These are phyloP conservation scores for Eira barbara DNA, from an alignment of 2,113 vertebrate genomes.

Conservation along the genomic window DNA sequence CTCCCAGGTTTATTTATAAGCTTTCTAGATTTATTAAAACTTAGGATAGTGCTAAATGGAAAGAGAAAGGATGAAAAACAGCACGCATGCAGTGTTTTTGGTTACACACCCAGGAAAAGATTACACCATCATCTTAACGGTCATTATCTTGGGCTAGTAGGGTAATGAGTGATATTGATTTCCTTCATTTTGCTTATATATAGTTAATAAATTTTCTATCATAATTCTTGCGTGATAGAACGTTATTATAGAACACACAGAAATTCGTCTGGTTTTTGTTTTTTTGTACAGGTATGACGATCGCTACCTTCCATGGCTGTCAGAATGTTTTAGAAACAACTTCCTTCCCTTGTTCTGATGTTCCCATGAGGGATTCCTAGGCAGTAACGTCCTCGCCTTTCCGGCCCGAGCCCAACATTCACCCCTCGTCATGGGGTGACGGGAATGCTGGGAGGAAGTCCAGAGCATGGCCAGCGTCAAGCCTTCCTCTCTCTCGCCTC, in stretches of 20 bases:
- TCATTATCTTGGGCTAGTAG: not conserved
- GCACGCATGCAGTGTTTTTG: not conserved
- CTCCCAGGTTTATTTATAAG: not conserved
- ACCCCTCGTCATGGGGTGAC: not conserved
- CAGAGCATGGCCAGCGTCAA: not conserved
- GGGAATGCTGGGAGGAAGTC: not conserved
- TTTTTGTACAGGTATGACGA: not conserved
- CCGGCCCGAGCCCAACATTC: not conserved
- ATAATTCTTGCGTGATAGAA: not conserved
- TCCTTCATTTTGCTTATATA: not conserved
- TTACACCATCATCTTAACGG: not conserved
- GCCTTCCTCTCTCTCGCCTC: not conserved
- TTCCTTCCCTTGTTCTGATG: not conserved
- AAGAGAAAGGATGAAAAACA: not conserved
- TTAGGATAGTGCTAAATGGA: conserved; percentile 3
- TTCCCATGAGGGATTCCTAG: not conserved
- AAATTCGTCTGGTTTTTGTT: not conserved
- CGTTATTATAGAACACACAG: not conserved
- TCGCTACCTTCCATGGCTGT: not conserved
- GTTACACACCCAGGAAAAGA: not conserved
- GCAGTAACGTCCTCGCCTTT: not conserved
- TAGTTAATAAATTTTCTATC: not conserved
- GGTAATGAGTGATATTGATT: not conserved
- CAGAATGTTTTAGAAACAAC: not conserved
- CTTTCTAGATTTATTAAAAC: conserved; percentile 34